Evolutionary conservation across 2,113 vertebrate species (phyloP).

Genomic region (Dicerorhinus sumatrensis): DNA sequence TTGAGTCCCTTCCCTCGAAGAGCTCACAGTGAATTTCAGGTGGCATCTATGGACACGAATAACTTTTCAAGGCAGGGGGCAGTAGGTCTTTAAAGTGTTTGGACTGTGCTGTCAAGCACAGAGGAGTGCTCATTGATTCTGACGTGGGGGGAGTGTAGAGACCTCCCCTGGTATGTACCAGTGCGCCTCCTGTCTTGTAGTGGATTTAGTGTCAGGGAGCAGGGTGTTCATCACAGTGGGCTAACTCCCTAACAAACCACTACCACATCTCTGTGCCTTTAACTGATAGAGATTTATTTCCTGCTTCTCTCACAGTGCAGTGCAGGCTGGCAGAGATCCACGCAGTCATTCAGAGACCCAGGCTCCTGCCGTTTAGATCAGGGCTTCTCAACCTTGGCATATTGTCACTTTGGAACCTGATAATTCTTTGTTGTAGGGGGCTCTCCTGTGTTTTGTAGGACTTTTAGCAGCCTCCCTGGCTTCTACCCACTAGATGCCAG

Average conservation of each 20-base stretch:
- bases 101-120: not conserved
- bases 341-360: not conserved
- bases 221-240: too few relatives aligned
- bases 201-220: not conserved
- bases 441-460: not conserved
- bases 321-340: not conserved
- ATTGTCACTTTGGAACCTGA: not conserved
- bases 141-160: not conserved
- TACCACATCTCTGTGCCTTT: not conserved
- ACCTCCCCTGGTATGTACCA: too few relatives aligned
- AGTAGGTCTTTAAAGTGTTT: not conserved
- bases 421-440: not conserved
- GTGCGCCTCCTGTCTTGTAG: fast-evolving
- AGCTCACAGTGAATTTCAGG: not conserved
- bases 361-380: not conserved
- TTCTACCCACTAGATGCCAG: not conserved
- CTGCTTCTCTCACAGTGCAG: not conserved
- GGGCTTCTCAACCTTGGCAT: not conserved
- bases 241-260: not conserved
- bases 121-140: not conserved
- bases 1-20: not conserved
- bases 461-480: too few relatives aligned
- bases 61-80: not conserved
- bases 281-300: too few relatives aligned
- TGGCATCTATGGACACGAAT: not conserved